Evolutionary conservation across 2,113 vertebrate species (phyloP).

Genomic region (Centrocercus urophasianus): DNA sequence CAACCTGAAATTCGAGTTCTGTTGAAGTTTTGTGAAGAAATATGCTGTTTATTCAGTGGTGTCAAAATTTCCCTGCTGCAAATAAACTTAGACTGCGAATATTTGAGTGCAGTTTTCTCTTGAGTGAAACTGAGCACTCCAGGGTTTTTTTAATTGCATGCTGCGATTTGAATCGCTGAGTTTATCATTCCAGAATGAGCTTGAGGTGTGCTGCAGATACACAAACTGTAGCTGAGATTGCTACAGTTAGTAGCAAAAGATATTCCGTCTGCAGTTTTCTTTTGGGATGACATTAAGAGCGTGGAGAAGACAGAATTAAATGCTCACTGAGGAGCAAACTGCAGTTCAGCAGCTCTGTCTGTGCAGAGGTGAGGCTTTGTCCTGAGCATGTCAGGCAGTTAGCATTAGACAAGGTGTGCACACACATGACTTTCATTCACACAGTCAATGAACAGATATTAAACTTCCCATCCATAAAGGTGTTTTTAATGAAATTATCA

Average conservation of each 20-base stretch:
- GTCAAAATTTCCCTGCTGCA: conserved; percentile 42
- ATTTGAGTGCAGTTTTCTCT: conserved; percentile 7
- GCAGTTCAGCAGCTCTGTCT: neutral
- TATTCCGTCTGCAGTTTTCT: neutral
- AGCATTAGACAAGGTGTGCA: neutral
- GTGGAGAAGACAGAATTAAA: neutral
- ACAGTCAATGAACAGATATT: neutral
- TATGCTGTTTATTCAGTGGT: neutral
- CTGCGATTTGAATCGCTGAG: conserved; percentile 25
- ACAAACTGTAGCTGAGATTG: neutral
- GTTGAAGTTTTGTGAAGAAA: conserved; percentile 10
- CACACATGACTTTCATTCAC: neutral
- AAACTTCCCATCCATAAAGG: neutral
- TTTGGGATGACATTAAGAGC: neutral
- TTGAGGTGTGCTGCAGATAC: neutral
- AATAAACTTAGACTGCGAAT: neutral
- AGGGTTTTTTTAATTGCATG: conserved; percentile 17
- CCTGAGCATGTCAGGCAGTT: neutral
- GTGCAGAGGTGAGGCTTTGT: neutral
- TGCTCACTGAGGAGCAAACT: neutral
- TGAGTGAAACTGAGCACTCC: neutral
- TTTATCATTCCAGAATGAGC: conserved; percentile 19
- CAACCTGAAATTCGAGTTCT: conserved; percentile 21
- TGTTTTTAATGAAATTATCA: neutral
- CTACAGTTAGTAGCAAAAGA: neutral